Evolutionary conservation across 2,113 vertebrate species (phyloP).

Genomic region (Cheirogaleus medius): DNA sequence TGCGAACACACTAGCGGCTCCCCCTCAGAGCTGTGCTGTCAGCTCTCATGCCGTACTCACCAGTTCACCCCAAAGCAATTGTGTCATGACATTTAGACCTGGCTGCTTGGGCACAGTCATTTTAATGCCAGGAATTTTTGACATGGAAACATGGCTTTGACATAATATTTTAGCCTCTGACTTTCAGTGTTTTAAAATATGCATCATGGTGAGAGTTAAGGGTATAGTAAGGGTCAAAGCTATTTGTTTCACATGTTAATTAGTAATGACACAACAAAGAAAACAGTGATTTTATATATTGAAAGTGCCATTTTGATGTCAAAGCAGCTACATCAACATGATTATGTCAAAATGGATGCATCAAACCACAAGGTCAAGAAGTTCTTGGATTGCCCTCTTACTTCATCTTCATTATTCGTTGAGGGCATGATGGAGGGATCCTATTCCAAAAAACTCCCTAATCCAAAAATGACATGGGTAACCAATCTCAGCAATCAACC

Average conservation of each 20-base stretch:
- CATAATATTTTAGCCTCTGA: slow-evolving; percentile 30
- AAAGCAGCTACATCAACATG: neutral
- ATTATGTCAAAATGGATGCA: neutral
- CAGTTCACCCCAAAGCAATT: neutral
- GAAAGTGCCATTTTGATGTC: slow-evolving; percentile 31
- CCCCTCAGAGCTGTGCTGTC: neutral
- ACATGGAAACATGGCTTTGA: slow-evolving; percentile 2
- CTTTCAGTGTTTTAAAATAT: slow-evolving; percentile 19
- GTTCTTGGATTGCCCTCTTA: neutral
- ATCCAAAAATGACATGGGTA: neutral
- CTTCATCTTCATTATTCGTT: neutral
- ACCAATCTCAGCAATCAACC: neutral
- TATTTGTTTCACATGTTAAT: neutral
- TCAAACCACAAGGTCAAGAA: neutral
- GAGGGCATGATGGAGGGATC: neutral
- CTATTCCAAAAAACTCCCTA: neutral
- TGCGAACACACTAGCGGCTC: neutral
- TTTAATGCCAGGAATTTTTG: slow-evolving; percentile 4
- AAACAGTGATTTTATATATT: neutral
- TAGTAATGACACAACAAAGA: slow-evolving; percentile 23
- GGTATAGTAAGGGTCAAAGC: neutral
- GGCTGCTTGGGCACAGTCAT: neutral
- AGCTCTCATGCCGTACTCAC: neutral
- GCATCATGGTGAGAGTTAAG: neutral
- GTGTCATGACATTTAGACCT: neutral